Evolutionary conservation across 2,888 invertebrate species (phyloP).

Genomic region (Acrobasis consociella): DNA sequence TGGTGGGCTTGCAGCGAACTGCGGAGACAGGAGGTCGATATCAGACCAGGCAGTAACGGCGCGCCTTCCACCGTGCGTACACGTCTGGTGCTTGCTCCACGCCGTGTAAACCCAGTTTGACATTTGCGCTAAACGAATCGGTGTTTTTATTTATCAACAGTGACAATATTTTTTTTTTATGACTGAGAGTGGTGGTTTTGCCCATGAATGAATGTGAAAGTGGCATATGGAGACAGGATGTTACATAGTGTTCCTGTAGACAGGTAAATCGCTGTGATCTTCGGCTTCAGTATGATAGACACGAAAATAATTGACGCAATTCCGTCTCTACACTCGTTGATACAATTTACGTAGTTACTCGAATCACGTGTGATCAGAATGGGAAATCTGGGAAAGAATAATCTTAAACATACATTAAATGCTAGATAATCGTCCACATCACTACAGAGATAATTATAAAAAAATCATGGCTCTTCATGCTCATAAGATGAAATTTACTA

Average conservation of each 20-base stretch:
- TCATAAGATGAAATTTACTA: neutral
- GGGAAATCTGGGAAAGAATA: neutral
- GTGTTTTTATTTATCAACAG: conserved; percentile 68
- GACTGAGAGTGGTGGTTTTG: conserved; percentile 7
- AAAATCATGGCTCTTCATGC: neutral
- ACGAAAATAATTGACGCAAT: conserved; percentile 1
- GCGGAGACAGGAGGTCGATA: conserved; percentile 71
- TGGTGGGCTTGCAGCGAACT: conserved; percentile 74
- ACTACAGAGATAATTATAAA: conserved; percentile 16
- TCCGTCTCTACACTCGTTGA: neutral
- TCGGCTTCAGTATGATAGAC: conserved; percentile 3
- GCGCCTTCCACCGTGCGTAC: conserved; percentile 60
- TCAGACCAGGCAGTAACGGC: conserved; percentile 61
- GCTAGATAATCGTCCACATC: conserved; percentile 1
- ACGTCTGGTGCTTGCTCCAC: conserved; percentile 36
- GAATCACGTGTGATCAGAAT: neutral
- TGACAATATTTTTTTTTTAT: conserved; percentile 29
- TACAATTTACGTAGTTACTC: neutral
- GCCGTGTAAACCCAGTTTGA: conserved; percentile 29
- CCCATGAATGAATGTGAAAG: conserved; percentile 43
- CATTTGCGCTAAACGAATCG: conserved; percentile 36
- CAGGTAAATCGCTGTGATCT: conserved; percentile 22
- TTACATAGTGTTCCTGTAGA: conserved; percentile 45
- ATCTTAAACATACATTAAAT: neutral
- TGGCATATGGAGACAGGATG: conserved; percentile 39